phyloP scores from a whole-genome alignment of 2,113 vertebrate species.

The Platysternon megacephalum region DNA sequence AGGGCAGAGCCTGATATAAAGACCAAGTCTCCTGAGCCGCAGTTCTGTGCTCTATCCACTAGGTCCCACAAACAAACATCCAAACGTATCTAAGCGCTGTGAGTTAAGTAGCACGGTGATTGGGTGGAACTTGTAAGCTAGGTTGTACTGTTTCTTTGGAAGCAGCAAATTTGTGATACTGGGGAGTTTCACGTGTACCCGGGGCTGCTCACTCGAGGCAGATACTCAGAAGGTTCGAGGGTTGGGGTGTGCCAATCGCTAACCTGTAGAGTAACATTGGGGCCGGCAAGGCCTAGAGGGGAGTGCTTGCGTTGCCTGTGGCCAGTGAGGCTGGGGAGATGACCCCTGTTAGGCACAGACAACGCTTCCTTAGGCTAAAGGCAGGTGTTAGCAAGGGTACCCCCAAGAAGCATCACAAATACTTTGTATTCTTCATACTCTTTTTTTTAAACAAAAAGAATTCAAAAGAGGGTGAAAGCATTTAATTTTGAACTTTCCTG shows the following conservation, averaged over 20 bases:
- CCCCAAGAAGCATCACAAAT: background rate
- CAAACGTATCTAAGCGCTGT: background rate
- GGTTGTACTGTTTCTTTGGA: background rate
- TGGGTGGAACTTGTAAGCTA: background rate
- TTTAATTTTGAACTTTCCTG: slow-evolving; percentile 34
- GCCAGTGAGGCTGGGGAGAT: background rate
- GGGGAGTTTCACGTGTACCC: background rate
- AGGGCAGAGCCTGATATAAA: too few species aligned
- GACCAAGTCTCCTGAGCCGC: too few species aligned
- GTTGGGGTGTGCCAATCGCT: background rate
- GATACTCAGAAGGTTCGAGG: background rate
- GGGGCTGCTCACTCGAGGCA: background rate
- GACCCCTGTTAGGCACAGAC: background rate
- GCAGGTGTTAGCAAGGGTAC: background rate
- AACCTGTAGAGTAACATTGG: background rate
- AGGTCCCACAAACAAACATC: too few species aligned
- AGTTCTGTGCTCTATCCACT: too few species aligned
- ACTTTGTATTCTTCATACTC: background rate
- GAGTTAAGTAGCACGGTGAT: background rate
- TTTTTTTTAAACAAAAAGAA: slow-evolving; percentile 3
- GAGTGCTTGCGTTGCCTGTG: background rate
- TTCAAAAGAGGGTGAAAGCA: background rate
- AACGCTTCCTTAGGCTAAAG: background rate
- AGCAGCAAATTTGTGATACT: background rate
- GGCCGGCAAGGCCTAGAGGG: background rate